Evolutionary conservation across 2,888 invertebrate species (phyloP), one percentile per base, ranked within the genome.

Genomic region (Sarcophaga caerulescens): DNA sequence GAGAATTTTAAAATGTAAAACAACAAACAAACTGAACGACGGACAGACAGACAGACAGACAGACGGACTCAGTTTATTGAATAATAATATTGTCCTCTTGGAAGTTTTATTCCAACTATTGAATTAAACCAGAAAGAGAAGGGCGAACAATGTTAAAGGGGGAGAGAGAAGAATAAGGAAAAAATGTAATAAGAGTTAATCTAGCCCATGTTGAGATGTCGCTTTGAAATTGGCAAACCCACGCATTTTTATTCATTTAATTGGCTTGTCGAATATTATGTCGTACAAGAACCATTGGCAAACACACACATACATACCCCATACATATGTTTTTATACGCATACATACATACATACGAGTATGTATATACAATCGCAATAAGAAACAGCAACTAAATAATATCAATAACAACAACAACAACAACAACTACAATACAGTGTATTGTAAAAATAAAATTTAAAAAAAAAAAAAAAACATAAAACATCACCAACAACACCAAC

Each of bases 241-340:
- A 89, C 89, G 88, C 89, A 85, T 81, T 88, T 52, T 88, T 90
- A 89, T 89, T 88, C 89, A 91, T 92, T 92, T 92, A 92, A 92
- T 92, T 92, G 91, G 92, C 91, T 91, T 92, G 92, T 91, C 91
- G 90, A 89, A 88, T 89, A 89, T 88, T 88, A 84, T 89, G 88
- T 88, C 87, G 87, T 88, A 84, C 79, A 70, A 75, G 35, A 44
- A 44, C 10, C 4, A 66, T 11, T n/a, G n/a, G 8, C 35, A 8
- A 63, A 63, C 6, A 8, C 65, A 66, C 12, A 17, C 19, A 35
- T 1, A 65, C 17, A 52, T 4, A 17, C 14, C 3, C 2, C 14
- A 52, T 52, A 3, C 4, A 52, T 35, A 35, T 10, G 8, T 35
- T 0, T 5, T 8, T 35, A 6, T 0, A 8, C 1, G 8, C 1